Base-by-base conservation (phyloP, 64 coral and sea anemone species). In the Montipora foliosa region DNA sequence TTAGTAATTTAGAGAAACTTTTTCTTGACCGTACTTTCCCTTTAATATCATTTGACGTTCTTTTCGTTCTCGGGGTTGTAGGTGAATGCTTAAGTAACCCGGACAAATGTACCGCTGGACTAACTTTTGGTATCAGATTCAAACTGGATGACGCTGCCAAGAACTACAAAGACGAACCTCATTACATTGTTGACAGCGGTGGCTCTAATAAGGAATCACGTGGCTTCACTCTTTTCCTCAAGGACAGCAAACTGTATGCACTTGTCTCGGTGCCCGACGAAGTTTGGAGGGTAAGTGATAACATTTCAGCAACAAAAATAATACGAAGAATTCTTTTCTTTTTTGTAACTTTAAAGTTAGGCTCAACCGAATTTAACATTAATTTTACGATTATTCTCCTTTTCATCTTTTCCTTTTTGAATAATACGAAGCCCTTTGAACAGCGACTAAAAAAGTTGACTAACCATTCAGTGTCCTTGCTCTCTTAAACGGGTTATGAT, bases 171-270 rank as follows among this genome's bases (percentile, higher is more conserved):
- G 76, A 95, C 46, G 95, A 99, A 29, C 77, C 89, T 66, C 98
- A 92, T 61, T 99, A 92, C 71, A 91, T 99, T 24, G 37, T 99
- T 68, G 98, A 99, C 95, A 99, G 80, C 62, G 98, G 98, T 53
- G 98, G 95, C 46, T 87, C 89, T 53, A 94, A 87, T 77, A 83
- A 78, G 45, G 80, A 95, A 9, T 93, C 94, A 37, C 90, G 98
- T 46, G 98, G 98, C 8, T 94, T 99, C 72, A 96, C 83, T 8
- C 77, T 99, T 58, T 82, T 92, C 88, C 14, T 98, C 29, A 98
- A 98, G 20, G 76, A 98, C 10, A 55, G 90, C 20, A 95, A 95
- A n/a, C 60, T 98, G 19, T 94, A 98, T 58, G 96, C 93, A 53
- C 79, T 86, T 13, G 96, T 98, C 12, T 92, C 96, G 2, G 92